phyloP scores from a whole-genome alignment of 2,888 invertebrate genomes.

The Acronicta leporina region DNA sequence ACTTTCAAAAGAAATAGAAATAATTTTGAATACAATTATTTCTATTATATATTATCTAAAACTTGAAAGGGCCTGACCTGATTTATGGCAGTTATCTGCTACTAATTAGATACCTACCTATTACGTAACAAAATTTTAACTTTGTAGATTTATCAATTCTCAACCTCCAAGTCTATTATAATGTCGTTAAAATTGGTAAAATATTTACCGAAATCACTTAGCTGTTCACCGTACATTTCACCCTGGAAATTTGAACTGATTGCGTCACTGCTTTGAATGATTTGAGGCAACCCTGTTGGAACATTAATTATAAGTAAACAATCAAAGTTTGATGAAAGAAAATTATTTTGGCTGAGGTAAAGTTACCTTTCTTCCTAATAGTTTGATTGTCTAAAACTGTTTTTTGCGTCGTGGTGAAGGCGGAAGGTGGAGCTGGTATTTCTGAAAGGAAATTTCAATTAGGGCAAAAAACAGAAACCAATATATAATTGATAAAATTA shows the following conservation, averaged over 20 bases:
- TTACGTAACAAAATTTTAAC: not conserved
- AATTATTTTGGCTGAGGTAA: not conserved
- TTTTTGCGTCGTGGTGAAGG: conserved; percentile 90
- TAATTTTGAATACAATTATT: too few relatives aligned
- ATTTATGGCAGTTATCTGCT: conserved; percentile 7
- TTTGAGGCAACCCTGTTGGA: conserved; percentile 76
- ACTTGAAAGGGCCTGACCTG: not conserved
- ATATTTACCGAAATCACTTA: conserved; percentile 80
- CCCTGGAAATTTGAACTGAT: conserved; percentile 86
- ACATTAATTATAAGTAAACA: conserved; percentile 28
- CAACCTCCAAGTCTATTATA: conserved; percentile 9
- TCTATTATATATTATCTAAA: too few relatives aligned
- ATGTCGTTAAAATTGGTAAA: conserved; percentile 26
- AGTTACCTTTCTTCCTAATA: conserved; percentile 82
- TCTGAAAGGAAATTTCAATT: conserved; percentile 87
- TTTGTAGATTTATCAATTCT: conserved; percentile 11
- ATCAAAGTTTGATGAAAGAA: conserved; percentile 9
- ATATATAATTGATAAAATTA: not conserved
- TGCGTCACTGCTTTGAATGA: conserved; percentile 76
- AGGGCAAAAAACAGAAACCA: not conserved
- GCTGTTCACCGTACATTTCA: conserved; percentile 82
- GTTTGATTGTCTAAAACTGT: conserved; percentile 83
- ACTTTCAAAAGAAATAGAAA: too few relatives aligned
- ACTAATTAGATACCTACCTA: conserved; percentile 3
- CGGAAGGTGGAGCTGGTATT: conserved; percentile 95